Evolutionary conservation across 1,140 invertebrate genomes (phyloP).

Genomic region (Platyscapa corneri): DNA sequence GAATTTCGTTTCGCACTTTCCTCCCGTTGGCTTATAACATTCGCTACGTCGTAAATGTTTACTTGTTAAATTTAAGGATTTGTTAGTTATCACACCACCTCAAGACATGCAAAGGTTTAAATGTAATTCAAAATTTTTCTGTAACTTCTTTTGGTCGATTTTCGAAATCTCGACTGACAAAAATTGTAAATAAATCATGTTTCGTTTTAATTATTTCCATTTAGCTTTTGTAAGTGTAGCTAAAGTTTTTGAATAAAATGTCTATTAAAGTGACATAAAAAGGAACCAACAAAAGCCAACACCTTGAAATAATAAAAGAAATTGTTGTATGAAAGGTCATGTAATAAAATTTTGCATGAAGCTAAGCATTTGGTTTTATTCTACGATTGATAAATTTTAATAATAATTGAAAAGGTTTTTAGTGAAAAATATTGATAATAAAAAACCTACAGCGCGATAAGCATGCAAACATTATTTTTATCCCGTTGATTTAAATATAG

Average conservation of each 20-base stretch:
- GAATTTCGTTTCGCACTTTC: slow-evolving; percentile 60
- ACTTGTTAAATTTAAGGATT: slow-evolving; percentile 47
- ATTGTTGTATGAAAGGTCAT: slow-evolving; percentile 4
- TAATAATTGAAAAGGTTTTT: neutral
- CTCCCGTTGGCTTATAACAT: slow-evolving; percentile 26
- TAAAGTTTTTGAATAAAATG: neutral
- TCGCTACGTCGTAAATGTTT: neutral
- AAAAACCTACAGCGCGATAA: neutral
- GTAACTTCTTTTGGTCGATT: neutral
- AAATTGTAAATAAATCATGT: neutral
- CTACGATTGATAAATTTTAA: neutral
- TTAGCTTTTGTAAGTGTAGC: neutral
- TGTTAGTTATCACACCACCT: slow-evolving; percentile 73
- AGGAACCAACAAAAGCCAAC: slow-evolving; percentile 1
- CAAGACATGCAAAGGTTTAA: slow-evolving; percentile 67
- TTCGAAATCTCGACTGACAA: neutral
- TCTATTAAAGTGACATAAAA: neutral
- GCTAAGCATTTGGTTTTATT: slow-evolving; percentile 28
- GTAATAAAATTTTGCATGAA: slow-evolving; percentile 29
- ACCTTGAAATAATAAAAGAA: neutral
- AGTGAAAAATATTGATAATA: neutral
- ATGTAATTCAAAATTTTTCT: slow-evolving; percentile 1
- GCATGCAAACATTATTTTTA: slow-evolving; percentile 29
- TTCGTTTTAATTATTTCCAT: neutral
- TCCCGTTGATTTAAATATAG: slow-evolving; percentile 10